Evolutionary conservation across 2,113 vertebrate species (phyloP).

Genomic region (Anoplopoma fimbria): DNA sequence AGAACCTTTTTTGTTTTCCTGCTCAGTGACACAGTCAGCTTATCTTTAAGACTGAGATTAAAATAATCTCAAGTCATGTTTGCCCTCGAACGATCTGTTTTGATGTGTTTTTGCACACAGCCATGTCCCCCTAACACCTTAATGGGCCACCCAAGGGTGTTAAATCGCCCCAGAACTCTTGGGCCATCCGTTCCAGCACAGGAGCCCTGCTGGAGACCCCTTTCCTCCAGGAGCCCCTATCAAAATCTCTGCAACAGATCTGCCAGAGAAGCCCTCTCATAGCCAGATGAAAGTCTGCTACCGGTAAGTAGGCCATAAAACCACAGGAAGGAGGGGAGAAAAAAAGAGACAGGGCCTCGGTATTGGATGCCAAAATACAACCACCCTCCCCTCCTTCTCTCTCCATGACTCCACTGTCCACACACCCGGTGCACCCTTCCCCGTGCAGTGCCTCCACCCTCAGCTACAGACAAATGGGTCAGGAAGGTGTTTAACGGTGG

Average conservation of each 20-base stretch:
- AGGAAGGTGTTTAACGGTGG: conserved; percentile 49
- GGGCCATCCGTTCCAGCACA: conserved; percentile 56
- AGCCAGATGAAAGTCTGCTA: conserved; percentile 73
- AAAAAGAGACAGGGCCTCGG: conserved; percentile 55
- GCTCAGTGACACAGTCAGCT: too few relatives aligned
- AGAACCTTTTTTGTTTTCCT: not conserved
- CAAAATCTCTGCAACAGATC: conserved; percentile 66
- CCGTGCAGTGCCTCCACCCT: conserved; percentile 15
- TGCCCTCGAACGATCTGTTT: not conserved
- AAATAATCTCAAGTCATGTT: too few relatives aligned
- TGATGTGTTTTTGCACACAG: not conserved
- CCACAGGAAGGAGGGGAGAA: conserved; percentile 71
- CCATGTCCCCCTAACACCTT: not conserved
- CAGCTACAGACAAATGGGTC: conserved; percentile 44
- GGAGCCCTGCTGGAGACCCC: conserved; percentile 54
- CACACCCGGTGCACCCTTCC: conserved; percentile 56
- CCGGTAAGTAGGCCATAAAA: conserved; percentile 80
- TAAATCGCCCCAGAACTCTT: conserved; percentile 44
- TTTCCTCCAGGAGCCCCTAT: conserved; percentile 45
- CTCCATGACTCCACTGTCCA: conserved; percentile 37
- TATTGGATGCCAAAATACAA: conserved; percentile 62
- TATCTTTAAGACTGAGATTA: too few relatives aligned
- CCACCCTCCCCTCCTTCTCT: conserved; percentile 44
- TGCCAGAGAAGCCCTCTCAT: conserved; percentile 59
- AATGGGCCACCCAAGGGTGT: conserved; percentile 54